A percentile compares a stretch with the other conserved stretches of the same genome.
These are phyloP conservation scores for Sula dactylatra DNA, from an alignment of 2,113 vertebrate genomes.

Conservation along the genomic window DNA sequence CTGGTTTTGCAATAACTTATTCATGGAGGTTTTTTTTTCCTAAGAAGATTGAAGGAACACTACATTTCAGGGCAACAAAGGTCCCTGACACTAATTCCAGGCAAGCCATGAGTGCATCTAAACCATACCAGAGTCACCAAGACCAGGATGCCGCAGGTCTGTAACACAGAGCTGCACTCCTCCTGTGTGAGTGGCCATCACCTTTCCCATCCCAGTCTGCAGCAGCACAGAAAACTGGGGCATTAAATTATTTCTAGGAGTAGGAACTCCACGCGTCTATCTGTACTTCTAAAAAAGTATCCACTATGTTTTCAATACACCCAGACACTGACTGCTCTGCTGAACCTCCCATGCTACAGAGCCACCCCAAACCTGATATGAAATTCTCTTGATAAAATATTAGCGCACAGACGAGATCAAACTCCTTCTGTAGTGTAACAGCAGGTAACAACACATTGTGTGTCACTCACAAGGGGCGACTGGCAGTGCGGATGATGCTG, in stretches of 20 bases:
- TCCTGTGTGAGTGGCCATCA: background rate
- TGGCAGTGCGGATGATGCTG: background rate
- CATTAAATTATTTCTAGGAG: background rate
- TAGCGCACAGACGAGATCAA: background rate
- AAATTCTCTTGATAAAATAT: background rate
- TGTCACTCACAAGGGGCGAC: background rate
- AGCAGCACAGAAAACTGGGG: background rate
- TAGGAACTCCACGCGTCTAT: background rate
- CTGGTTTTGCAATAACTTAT: constrained; percentile 65
- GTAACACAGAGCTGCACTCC: background rate
- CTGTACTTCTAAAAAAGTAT: background rate
- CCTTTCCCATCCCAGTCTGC: background rate
- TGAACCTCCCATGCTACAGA: background rate
- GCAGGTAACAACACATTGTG: rapidly evolving
- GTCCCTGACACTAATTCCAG: background rate
- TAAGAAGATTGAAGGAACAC: background rate
- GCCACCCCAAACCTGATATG: background rate
- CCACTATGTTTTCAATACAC: background rate
- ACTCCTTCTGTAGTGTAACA: background rate
- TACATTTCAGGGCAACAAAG: background rate
- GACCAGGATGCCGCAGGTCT: background rate
- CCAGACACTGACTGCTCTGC: background rate
- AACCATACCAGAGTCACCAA: background rate
- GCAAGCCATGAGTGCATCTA: background rate
- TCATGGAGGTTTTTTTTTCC: background rate